Percentiles rank a stretch among this genome's conserved stretches.
Conservation (phyloP, 2,888 invertebrate genomes). For the Drosophila crucigera region DNA sequence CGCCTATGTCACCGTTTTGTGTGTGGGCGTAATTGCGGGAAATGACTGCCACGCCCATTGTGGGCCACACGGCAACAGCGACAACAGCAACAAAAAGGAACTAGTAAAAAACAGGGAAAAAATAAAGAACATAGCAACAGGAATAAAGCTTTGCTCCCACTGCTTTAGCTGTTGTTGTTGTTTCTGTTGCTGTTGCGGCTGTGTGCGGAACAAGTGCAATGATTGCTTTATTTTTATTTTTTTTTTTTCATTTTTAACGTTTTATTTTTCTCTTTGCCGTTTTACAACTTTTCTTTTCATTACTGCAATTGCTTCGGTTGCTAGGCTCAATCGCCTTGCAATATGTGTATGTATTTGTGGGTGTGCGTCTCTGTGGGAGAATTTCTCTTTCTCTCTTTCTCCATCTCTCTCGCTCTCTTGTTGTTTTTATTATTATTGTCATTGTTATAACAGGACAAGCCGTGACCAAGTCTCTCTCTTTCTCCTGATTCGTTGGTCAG, state of each 20-base stretch:
- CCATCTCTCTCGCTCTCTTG: slow-evolving; percentile 5
- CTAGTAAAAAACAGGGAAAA: slow-evolving; percentile 25
- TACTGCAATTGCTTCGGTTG: slow-evolving; percentile 46
- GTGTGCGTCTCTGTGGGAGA: neutral
- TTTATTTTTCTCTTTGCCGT: slow-evolving; percentile 31
- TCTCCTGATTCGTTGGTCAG: slow-evolving; percentile 55
- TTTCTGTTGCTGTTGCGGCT: slow-evolving; percentile 8
- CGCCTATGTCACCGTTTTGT: slow-evolving; percentile 22
- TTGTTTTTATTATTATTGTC: slow-evolving; percentile 14
- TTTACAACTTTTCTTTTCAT: slow-evolving; percentile 65
- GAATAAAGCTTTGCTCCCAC: slow-evolving; percentile 36
- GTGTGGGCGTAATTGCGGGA: slow-evolving; percentile 77
- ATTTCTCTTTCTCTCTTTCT: slow-evolving; percentile 8
- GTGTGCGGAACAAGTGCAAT: slow-evolving; percentile 63
- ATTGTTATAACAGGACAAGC: slow-evolving; percentile 34
- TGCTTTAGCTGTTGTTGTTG: slow-evolving; percentile 20
- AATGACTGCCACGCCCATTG: slow-evolving; percentile 80
- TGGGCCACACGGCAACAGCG: slow-evolving; percentile 55
- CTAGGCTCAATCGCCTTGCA: slow-evolving; percentile 48
- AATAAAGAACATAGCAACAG: slow-evolving; percentile 63
- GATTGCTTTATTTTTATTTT: slow-evolving; percentile 62
- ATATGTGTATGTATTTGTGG: slow-evolving; percentile 4
- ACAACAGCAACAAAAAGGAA: slow-evolving; percentile 38
- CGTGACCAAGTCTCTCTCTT: slow-evolving; percentile 17
- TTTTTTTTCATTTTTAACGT: slow-evolving; percentile 3